Base-by-base conservation (phyloP, 2,113 vertebrate genomes). In the Pollachius pollachius region DNA sequence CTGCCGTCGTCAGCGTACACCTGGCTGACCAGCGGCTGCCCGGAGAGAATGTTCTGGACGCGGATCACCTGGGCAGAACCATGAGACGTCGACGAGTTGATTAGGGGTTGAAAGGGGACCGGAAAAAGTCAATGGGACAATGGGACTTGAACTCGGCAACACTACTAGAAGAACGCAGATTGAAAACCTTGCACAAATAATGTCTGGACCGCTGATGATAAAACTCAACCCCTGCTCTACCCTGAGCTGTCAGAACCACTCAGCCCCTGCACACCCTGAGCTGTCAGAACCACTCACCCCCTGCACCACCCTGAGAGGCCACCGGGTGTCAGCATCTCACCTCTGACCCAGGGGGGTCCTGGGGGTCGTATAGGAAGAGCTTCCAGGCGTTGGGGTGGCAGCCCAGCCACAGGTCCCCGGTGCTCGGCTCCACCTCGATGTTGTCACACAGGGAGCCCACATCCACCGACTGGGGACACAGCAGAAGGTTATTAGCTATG, bases 371-470 rank as follows among this genome's bases (percentile, higher is more conserved):
- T 19, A 23, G 0, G 0, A 95, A 0, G 0, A 90, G 0, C 77
- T 95, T 98, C 82, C 85, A 80, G 52, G 5, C 91, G 61, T 95
- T 93, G 5, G 95, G 95, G 79, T 95, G 94, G 77, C 95, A 95
- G 41, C 95, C 97, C 64, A 84, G 8, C 95, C 94, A 97, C 77
- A 99, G 75, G 69, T 98, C 97, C 57, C 95, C 96, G 0, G 93
- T 94, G 52, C 82, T 74, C 23, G 84, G 89, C 48, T 99, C 94
- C 21, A 98, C 76, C 60, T 87, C 94, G 18, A 99, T 62, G 56
- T 99, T 99, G 86, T 98, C 97, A 0, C 88, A 79, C 3, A 94
- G 69, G 0, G 94, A 94, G 30, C 85, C 92, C 70, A 97, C 71
- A 11, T 90, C 83, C 56, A 98, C 80, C 0, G 76, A 81, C 97